Evolutionary conservation across 2,888 invertebrate species (phyloP).

Genomic region (Drosophila atripex): DNA sequence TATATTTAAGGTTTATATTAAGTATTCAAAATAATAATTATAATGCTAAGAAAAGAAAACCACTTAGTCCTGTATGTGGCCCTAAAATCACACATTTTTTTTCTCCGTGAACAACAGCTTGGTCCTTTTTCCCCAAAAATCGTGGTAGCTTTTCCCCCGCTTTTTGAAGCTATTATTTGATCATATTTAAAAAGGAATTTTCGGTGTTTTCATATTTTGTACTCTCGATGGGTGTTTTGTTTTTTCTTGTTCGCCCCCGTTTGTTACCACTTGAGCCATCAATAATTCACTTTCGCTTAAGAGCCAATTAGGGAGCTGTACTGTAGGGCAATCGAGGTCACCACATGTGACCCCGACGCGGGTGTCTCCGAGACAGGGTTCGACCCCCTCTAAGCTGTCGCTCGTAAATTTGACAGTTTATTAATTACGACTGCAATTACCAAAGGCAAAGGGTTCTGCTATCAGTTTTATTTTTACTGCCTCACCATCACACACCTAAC

Average conservation of each 20-base stretch:
- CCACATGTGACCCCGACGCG: conserved; percentile 53
- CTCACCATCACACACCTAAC: not conserved
- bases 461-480: conserved; percentile 25
- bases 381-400: conserved; percentile 36
- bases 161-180: conserved; percentile 64
- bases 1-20: too few species aligned
- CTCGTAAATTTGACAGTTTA: conserved; percentile 68
- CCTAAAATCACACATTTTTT: not conserved
- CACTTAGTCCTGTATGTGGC: not conserved
- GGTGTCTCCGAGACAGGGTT: not conserved
- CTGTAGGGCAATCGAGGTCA: conserved; percentile 19
- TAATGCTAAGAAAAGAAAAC: too few species aligned
- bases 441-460: conserved; percentile 14
- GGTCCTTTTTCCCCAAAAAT: conserved; percentile 27
- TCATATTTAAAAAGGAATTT: conserved; percentile 79
- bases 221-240: conserved; percentile 3
- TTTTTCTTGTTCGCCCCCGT: not conserved
- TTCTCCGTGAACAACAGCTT: conserved; percentile 56
- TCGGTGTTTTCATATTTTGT: conserved; percentile 46
- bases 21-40: too few species aligned
- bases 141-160: conserved; percentile 11
- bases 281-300: conserved; percentile 75
- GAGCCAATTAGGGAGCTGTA: conserved; percentile 60
- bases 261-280: conserved; percentile 61
- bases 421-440: conserved; percentile 60